phyloP scores from a whole-genome alignment of 2,113 vertebrate genomes.

The Dissostichus mawsoni region DNA sequence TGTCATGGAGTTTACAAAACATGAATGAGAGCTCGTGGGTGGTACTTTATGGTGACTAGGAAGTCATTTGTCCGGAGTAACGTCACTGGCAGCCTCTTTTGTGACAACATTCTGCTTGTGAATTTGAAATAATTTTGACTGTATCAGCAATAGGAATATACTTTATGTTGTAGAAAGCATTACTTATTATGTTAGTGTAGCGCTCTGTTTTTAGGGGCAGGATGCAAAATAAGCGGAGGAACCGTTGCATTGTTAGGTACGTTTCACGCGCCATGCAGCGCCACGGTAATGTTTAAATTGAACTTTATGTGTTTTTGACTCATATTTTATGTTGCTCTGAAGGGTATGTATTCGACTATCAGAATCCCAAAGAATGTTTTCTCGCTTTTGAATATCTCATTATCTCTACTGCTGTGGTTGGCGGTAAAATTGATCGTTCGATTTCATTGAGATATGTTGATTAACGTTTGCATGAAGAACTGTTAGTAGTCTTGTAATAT shows the following conservation, averaged over 20 bases:
- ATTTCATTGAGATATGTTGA: neutral
- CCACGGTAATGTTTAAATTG: slow-evolving; percentile 9
- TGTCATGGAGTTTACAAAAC: neutral
- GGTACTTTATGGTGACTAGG: neutral
- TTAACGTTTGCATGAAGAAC: too few relatives aligned
- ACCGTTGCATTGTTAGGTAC: too few relatives aligned
- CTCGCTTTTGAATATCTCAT: neutral
- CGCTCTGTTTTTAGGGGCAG: too few relatives aligned
- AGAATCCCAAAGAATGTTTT: neutral
- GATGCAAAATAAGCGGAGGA: neutral
- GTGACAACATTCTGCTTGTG: neutral
- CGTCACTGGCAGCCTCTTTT: neutral
- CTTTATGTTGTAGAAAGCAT: neutral
- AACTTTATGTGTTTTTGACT: neutral
- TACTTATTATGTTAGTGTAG: rapidly evolving
- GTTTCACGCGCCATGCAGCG: slow-evolving; percentile 7
- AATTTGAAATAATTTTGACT: neutral
- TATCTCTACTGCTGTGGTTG: neutral
- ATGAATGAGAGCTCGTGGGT: neutral
- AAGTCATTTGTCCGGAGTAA: neutral
- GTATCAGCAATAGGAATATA: too few relatives aligned
- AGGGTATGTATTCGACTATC: neutral
- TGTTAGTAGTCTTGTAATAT: neutral
- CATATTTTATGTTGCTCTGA: neutral
- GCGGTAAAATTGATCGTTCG: neutral